Percentiles rank a stretch among this genome's conserved stretches.
These are phyloP conservation scores for Sylvia atricapilla DNA, from an alignment of 2,113 vertebrate species.

Conservation along the genomic window DNA sequence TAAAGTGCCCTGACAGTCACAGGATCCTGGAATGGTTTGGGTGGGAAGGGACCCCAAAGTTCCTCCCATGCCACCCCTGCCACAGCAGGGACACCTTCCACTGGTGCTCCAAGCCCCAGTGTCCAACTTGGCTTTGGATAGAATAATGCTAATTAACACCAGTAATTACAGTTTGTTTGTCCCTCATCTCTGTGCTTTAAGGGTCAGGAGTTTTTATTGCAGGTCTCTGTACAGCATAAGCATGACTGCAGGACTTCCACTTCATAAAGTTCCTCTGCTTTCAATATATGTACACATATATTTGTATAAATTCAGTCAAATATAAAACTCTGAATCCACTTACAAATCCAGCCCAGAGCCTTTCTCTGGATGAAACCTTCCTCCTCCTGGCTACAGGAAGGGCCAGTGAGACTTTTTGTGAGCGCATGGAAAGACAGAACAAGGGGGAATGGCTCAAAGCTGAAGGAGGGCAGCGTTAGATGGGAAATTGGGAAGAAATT, in stretches of 20 bases:
- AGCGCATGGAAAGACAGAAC: neutral
- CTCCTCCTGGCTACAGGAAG: neutral
- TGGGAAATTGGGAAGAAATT: rapidly evolving
- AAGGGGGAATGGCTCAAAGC: neutral
- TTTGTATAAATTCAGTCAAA: neutral
- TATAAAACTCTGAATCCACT: neutral
- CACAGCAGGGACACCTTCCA: neutral
- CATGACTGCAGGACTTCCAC: neutral
- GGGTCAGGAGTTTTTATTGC: neutral
- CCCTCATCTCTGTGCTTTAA: neutral
- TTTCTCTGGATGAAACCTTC: neutral
- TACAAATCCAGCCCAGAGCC: neutral
- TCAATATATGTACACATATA: rapidly evolving
- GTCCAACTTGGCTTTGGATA: neutral
- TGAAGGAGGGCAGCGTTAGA: neutral
- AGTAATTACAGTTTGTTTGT: neutral
- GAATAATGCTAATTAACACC: neutral
- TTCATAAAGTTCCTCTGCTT: neutral
- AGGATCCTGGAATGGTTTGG: neutral
- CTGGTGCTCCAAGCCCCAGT: neutral
- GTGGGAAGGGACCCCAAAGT: neutral
- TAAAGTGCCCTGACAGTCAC: neutral
- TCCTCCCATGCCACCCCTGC: neutral
- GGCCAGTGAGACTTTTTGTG: neutral
- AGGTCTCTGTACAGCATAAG: neutral